Evolutionary conservation across 2,797 vertebrate species (phyloP).

Genomic region (Aldrovandia affinis): DNA sequence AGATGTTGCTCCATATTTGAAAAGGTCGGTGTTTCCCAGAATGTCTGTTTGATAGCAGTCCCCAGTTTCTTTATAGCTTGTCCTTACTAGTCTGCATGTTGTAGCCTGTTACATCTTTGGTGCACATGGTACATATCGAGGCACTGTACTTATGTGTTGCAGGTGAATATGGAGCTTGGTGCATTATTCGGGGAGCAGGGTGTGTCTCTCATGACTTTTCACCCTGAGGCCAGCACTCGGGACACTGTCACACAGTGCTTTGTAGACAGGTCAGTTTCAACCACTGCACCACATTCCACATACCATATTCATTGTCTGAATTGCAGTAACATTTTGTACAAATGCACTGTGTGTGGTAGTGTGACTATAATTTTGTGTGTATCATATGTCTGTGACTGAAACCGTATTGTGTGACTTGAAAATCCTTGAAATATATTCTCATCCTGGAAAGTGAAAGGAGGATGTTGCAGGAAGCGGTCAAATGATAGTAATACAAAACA

Average conservation of each 20-base stretch:
- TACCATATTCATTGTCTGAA: background rate
- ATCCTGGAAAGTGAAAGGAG: too few species aligned
- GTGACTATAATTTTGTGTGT: background rate
- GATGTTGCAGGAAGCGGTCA: too few species aligned
- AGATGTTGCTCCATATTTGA: background rate
- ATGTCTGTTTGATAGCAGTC: background rate
- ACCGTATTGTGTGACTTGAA: background rate
- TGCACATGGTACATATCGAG: background rate
- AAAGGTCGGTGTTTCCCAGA: background rate
- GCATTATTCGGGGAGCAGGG: background rate
- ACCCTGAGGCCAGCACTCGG: constrained; percentile 61
- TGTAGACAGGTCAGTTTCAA: constrained; percentile 64
- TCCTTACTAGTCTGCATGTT: background rate
- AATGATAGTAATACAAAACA: too few species aligned
- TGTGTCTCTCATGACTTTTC: constrained; percentile 57
- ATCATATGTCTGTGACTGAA: background rate
- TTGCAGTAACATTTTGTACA: background rate
- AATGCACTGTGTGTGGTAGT: background rate
- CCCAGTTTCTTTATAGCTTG: background rate
- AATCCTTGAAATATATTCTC: too few species aligned
- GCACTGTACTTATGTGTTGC: background rate
- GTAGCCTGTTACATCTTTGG: background rate
- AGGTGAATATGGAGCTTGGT: constrained; percentile 13
- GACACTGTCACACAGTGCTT: constrained; percentile 61
- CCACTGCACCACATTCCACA: background rate